Evolutionary conservation across 1,140 invertebrate species (phyloP).

Genomic region (Stegodyphus mimosarum): DNA sequence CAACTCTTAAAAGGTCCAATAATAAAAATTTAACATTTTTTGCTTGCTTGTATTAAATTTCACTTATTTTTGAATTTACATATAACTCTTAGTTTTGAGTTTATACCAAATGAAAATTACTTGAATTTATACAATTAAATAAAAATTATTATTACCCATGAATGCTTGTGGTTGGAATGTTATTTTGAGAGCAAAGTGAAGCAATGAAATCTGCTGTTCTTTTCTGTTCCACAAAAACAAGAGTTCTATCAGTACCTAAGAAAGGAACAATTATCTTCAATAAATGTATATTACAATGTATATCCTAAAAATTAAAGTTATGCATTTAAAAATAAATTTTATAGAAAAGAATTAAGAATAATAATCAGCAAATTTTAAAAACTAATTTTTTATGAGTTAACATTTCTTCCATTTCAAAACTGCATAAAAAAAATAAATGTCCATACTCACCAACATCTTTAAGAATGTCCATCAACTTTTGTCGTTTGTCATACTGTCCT

Average conservation of each 20-base stretch:
- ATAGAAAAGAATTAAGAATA: neutral
- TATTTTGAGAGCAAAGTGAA: slow-evolving; percentile 76
- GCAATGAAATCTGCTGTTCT: slow-evolving; percentile 90
- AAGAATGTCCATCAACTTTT: slow-evolving; percentile 79
- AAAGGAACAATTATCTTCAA: neutral
- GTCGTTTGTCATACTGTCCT: slow-evolving; percentile 77
- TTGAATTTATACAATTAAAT: too few species aligned
- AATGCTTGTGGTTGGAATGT: slow-evolving; percentile 85
- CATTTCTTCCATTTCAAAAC: too few species aligned
- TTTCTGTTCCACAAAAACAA: slow-evolving; percentile 93
- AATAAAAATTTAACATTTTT: too few species aligned
- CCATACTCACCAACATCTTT: slow-evolving; percentile 71
- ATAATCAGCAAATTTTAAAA: neutral
- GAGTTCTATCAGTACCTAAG: slow-evolving; percentile 68
- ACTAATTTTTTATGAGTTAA: too few species aligned
- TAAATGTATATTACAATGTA: slow-evolving; percentile 34
- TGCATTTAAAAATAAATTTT: slow-evolving; percentile 24
- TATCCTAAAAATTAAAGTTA: slow-evolving; percentile 9
- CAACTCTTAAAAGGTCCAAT: too few species aligned
- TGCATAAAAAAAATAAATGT: neutral
- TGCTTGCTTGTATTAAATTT: too few species aligned
- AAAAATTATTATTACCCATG: slow-evolving; percentile 71
- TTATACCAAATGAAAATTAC: too few species aligned
- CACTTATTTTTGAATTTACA: too few species aligned
- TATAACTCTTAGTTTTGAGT: too few species aligned